A percentile compares a stretch with the other conserved stretches of the same genome.
Conservation (phyloP, 2,113 vertebrate species). For the Tachycineta bicolor region DNA sequence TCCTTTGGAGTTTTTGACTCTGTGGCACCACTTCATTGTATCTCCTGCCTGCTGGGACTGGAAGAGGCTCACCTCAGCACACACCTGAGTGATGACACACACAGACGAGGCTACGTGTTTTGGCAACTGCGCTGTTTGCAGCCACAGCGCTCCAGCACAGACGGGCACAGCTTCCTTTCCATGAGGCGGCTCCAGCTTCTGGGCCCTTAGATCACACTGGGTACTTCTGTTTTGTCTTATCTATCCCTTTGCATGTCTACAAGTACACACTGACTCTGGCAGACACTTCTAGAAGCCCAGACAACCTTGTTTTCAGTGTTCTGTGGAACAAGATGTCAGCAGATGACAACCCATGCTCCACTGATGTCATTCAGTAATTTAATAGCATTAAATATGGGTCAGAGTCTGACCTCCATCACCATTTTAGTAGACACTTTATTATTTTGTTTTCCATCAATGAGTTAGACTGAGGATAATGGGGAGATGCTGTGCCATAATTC, state of each 20-base stretch:
- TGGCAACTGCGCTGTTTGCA: background rate
- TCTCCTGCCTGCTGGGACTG: background rate
- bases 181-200: background rate
- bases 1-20: background rate
- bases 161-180: background rate
- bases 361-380: constrained; percentile 11
- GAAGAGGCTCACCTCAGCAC: background rate
- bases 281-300: background rate
- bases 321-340: background rate
- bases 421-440: constrained; percentile 16
- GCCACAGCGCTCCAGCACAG: background rate
- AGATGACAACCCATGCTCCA: background rate
- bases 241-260: background rate
- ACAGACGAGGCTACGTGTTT: accelerated
- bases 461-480: background rate
- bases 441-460: constrained; percentile 16
- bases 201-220: background rate
- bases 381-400: constrained; percentile 5
- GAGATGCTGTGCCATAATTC: background rate
- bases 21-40: background rate
- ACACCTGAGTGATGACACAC: background rate
- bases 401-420: background rate
- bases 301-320: background rate
- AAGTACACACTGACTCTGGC: background rate
- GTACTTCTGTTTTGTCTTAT: background rate